These are phyloP conservation scores for Cromileptes altivelis DNA, from an alignment of 2,113 vertebrate species.

Conservation along the genomic window DNA sequence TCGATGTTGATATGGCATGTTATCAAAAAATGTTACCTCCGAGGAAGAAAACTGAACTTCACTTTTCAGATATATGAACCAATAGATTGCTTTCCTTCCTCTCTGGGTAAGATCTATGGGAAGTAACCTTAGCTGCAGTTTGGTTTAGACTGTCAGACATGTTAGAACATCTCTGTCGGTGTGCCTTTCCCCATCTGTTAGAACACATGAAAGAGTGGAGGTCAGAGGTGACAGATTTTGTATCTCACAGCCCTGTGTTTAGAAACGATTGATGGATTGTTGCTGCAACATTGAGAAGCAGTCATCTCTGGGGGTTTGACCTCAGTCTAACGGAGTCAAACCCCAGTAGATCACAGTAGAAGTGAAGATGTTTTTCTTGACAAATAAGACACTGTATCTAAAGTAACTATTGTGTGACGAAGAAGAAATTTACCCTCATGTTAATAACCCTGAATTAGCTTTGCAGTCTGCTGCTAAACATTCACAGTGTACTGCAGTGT, in stretches of 20 bases:
- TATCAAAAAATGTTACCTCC: conserved; percentile 16
- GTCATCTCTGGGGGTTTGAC: conserved; percentile 34
- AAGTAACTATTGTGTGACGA: conserved; percentile 6
- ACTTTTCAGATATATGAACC: background rate
- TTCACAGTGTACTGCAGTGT: background rate
- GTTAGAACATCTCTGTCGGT: conserved; percentile 58
- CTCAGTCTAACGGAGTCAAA: conserved; percentile 12
- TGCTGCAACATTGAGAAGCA: conserved; percentile 27
- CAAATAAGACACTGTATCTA: conserved; percentile 6
- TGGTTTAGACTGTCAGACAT: conserved; percentile 49
- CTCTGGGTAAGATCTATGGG: background rate
- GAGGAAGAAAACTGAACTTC: background rate
- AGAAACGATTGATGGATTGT: conserved; percentile 55
- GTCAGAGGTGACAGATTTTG: conserved; percentile 61
- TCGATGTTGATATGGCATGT: background rate
- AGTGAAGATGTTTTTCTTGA: conserved; percentile 15
- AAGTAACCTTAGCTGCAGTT: conserved; percentile 8
- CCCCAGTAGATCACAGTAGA: conserved; percentile 24
- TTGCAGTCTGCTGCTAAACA: conserved; percentile 1
- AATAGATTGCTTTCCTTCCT: background rate
- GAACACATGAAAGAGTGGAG: conserved; percentile 44
- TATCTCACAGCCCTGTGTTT: conserved; percentile 39
- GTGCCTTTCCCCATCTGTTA: conserved; percentile 41
- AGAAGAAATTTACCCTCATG: background rate
- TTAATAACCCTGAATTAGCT: background rate